Conservation (phyloP, 2,113 vertebrate genomes). For the Scopus umbretta region DNA sequence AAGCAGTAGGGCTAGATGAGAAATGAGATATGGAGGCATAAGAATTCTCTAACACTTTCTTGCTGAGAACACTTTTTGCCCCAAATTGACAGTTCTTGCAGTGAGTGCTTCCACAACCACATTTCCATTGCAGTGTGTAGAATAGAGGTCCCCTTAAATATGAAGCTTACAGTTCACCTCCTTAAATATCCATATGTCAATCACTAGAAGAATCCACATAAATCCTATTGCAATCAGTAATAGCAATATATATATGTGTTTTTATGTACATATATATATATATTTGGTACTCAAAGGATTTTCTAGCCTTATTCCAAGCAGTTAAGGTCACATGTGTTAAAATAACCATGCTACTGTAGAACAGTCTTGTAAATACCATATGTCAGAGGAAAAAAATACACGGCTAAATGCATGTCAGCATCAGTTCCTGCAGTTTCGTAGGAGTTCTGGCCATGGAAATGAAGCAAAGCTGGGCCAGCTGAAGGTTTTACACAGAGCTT, state of each 20-base stretch:
- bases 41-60: background rate
- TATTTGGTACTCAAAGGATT: conserved; percentile 23
- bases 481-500: background rate
- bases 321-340: conserved; percentile 44
- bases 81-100: background rate
- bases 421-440: conserved; percentile 16
- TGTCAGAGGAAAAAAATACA: conserved; percentile 51
- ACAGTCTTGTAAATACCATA: conserved; percentile 51
- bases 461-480: background rate
- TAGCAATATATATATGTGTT: background rate
- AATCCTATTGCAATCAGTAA: conserved; percentile 9
- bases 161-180: conserved; percentile 23
- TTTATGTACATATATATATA: background rate
- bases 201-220: background rate
- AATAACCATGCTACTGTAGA: conserved; percentile 50
- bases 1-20: background rate
- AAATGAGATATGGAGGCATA: background rate
- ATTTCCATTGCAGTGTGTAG: background rate
- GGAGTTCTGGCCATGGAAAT: conserved; percentile 27
- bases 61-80: background rate
- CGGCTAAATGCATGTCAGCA: conserved; percentile 9
- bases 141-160: background rate
- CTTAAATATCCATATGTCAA: conserved; percentile 18
- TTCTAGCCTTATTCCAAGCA: conserved; percentile 20
- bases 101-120: background rate